Evolutionary conservation across 2,113 vertebrate species (phyloP).

Genomic region (Talpa occidentalis): DNA sequence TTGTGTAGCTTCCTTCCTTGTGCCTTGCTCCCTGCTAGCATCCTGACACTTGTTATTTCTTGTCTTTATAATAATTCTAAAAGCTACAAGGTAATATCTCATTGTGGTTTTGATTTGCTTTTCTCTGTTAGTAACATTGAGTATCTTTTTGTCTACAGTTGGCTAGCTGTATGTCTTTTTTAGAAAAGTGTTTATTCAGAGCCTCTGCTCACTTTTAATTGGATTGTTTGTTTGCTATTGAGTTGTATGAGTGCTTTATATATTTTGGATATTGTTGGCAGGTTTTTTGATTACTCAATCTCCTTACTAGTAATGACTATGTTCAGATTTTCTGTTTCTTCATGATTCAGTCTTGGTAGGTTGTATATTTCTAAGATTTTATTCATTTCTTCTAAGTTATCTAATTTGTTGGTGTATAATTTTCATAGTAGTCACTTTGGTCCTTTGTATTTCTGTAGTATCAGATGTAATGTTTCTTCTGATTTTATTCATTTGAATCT

Average conservation of each 20-base stretch:
- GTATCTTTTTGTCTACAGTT: neutral
- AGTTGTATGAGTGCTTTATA: constrained; percentile 3
- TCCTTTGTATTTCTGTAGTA: neutral
- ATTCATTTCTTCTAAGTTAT: neutral
- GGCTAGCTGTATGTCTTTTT: neutral
- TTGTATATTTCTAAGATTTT: neutral
- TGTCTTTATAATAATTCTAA: neutral
- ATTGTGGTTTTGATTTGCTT: neutral
- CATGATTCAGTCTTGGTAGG: neutral
- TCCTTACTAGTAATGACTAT: neutral
- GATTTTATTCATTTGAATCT: no score
- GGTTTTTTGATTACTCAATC: neutral
- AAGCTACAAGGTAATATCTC: neutral
- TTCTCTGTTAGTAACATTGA: neutral
- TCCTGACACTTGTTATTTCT: neutral
- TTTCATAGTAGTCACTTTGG: neutral
- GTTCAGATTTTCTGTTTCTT: neutral
- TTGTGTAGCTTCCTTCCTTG: neutral
- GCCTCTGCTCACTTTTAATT: neutral
- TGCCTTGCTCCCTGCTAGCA: neutral
- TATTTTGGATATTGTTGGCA: neutral
- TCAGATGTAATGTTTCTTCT: neutral
- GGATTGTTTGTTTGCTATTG: neutral
- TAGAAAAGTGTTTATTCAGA: neutral
- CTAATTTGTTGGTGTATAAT: neutral